Evolutionary conservation across 2,888 invertebrate genomes (phyloP), one percentile per base, ranked within the genome.

Genomic region (Synergus laeviventris): DNA sequence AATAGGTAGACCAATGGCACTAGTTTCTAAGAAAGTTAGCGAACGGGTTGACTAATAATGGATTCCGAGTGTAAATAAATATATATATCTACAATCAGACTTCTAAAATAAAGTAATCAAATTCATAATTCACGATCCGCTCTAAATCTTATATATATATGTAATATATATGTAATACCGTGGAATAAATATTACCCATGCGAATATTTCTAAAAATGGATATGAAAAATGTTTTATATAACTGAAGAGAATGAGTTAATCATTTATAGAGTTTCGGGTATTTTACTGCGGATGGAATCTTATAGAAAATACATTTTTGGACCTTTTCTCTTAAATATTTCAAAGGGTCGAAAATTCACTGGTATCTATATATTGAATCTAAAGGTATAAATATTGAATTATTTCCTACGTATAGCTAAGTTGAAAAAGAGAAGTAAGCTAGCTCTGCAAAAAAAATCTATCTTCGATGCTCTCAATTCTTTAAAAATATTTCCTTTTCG

Each of bases 121-220:
- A 87, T 87, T 86, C n/a, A n/a, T 88, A 87, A 87, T 87, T 87
- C 86, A 84, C 84, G 83, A 85, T 86, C 84, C 82, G 85, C 84
- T 45, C 16, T 5, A 16, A 45, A n/a, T n/a, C n/a, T n/a, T n/a
- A n/a, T n/a, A n/a, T n/a, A n/a, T n/a, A n/a, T n/a, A n/a, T n/a
- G n/a, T n/a, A n/a, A n/a, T n/a, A n/a, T n/a, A n/a, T n/a, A n/a
- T n/a, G n/a, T n/a, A n/a, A n/a, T n/a, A n/a, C n/a, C n/a, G n/a
- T n/a, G n/a, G n/a, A n/a, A n/a, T n/a, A n/a, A n/a, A n/a, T n/a
- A n/a, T n/a, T n/a, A n/a, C n/a, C n/a, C n/a, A n/a, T n/a, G n/a
- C n/a, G n/a, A n/a, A n/a, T n/a, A n/a, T n/a, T n/a, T n/a, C n/a
- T n/a, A n/a, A n/a, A n/a, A n/a, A n/a, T n/a, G n/a, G n/a, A n/a